These are phyloP conservation scores for Lucilia cuprina DNA, from an alignment of 1,140 invertebrate species.

Conservation along the genomic window DNA sequence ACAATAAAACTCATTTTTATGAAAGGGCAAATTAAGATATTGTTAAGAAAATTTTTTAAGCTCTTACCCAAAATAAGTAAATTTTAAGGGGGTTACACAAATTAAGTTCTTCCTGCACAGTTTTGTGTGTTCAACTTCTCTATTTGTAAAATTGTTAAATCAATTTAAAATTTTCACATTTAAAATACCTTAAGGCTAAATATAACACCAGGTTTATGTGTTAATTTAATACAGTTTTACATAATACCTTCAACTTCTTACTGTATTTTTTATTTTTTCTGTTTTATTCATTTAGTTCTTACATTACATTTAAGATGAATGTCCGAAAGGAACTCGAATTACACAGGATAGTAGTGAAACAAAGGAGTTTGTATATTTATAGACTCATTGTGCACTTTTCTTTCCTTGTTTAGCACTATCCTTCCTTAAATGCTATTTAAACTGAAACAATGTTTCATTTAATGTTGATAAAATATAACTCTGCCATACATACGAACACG, in stretches of 20 bases:
- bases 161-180: not conserved
- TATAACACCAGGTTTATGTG: not conserved
- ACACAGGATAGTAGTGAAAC: not conserved
- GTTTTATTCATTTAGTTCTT: no score
- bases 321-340: not conserved
- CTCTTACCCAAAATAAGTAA: no score
- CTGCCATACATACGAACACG: not conserved
- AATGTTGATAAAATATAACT: not conserved
- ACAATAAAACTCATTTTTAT: no score
- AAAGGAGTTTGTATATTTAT: not conserved
- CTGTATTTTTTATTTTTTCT: not conserved
- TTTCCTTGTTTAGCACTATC: not conserved
- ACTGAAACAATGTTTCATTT: not conserved
- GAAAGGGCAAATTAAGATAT: no score
- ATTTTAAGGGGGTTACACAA: no score
- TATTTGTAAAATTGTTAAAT: not conserved
- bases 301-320: not conserved
- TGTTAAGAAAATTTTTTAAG: no score
- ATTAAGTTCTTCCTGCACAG: no score
- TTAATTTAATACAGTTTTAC: slow-evolving; percentile 7
- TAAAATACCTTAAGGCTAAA: not conserved
- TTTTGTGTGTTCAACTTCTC: no score
- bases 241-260: not conserved
- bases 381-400: not conserved
- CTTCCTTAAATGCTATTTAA: not conserved